Percentiles rank a stretch among this genome's conserved stretches.
These are phyloP conservation scores for Caenorhabditis auriculariae DNA, from an alignment of 2,888 invertebrate species.

Conservation along the genomic window DNA sequence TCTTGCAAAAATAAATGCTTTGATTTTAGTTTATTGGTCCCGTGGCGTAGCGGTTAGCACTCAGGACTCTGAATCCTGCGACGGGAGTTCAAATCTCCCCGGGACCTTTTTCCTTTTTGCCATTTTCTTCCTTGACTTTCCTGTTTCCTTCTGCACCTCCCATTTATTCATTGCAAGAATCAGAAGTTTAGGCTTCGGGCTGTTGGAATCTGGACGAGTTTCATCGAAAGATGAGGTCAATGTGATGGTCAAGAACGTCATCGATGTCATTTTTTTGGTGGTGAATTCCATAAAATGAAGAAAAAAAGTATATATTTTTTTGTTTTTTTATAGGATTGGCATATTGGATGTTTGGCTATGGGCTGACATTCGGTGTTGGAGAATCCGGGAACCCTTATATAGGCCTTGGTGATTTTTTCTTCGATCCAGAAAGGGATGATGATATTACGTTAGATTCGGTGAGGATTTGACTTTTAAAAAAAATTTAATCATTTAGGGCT, in stretches of 20 bases:
- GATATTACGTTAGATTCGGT: slow-evolving; percentile 32
- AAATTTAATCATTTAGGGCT: too few relatives aligned
- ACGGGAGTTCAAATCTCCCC: slow-evolving; percentile 18
- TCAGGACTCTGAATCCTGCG: slow-evolving; percentile 39
- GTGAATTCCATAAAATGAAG: too few relatives aligned
- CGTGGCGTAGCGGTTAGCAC: slow-evolving; percentile 42
- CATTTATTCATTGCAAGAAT: too few relatives aligned
- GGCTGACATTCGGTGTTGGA: slow-evolving; percentile 78
- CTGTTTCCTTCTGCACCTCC: too few relatives aligned
- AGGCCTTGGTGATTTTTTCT: slow-evolving; percentile 53
- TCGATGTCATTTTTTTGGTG: slow-evolving; percentile 85
- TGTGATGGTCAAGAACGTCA: slow-evolving; percentile 88
- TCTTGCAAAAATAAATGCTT: too few relatives aligned
- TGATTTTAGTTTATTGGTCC: too few relatives aligned
- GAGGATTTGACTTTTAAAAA: slow-evolving; percentile 12
- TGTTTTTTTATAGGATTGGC: slow-evolving; percentile 80
- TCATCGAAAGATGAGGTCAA: slow-evolving; percentile 57
- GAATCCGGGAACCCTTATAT: slow-evolving; percentile 28
- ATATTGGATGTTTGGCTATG: slow-evolving; percentile 92
- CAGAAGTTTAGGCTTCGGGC: slow-evolving; percentile 46
- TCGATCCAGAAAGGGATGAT: slow-evolving; percentile 42
- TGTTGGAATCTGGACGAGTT: slow-evolving; percentile 49
- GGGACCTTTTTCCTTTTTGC: too few relatives aligned
- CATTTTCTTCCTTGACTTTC: too few relatives aligned
- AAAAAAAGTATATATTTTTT: too few relatives aligned